Evolutionary conservation across 1,140 invertebrate genomes (phyloP), one percentile per base, ranked within the genome.

Genomic region (Papilio xuthus): DNA sequence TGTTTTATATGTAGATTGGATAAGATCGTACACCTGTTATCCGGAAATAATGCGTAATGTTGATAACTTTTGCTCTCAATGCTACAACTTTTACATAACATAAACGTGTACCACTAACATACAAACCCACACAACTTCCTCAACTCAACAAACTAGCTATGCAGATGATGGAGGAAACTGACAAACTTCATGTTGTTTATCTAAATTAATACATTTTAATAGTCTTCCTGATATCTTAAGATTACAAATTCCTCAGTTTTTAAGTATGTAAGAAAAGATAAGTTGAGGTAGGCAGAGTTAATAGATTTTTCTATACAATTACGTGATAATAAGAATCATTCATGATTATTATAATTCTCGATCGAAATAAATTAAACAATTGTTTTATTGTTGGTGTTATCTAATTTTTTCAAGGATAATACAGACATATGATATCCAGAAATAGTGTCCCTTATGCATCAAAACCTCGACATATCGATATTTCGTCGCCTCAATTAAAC

Each of bases 401-500:
- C 32, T 37, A 37, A 37, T 37, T 37, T 37, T 37, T 37, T 37
- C 44, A 10, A 47, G 44, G 12, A 47, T 47, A 47, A 47, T 47
- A 47, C 10, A 15, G 15, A 47, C 12, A 2, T 4, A 18, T 50
- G 47, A 18, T 50, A 18, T 32, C 12, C 60, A 15, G 26, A 32
- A 28, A 1, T 12, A 28, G 13, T 28, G 26, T 67, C 60, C 60
- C 26, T 67, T 18, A 67, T 28, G 4, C 26, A 28, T 67, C 26
- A 67, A 67, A 67, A 67, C 60, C 13, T 4, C 26, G 26, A 67
- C 23, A 26, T 60, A 60, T 60, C 26, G 50, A 18, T 53, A 53
- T 47, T 73, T 44, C 71, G 70, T 72, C 13, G 20, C 18, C 42
- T 73, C 37, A 67, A 73, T 73, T 73, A 73, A 73, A 73, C n/a